Evolutionary conservation across 1,140 invertebrate genomes (phyloP).

Genomic region (Teleogryllus occipitalis): DNA sequence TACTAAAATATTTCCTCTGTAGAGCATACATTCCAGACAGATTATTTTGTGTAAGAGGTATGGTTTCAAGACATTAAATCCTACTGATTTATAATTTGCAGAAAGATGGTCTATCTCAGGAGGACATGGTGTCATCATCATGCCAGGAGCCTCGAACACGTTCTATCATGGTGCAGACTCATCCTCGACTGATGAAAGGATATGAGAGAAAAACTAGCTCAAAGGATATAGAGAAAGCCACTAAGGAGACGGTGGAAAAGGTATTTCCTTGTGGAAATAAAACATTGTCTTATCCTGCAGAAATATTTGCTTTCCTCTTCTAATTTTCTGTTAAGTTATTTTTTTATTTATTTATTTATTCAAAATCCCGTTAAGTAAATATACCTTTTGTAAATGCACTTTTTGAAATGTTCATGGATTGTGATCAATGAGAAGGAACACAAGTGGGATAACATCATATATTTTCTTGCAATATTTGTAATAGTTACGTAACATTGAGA

Average conservation of each 20-base stretch:
- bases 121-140: constrained; percentile 52
- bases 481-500: too few relatives aligned
- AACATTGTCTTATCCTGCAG: neutral
- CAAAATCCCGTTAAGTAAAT: too few relatives aligned
- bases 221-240: constrained; percentile 5
- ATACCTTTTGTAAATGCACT: too few relatives aligned
- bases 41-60: neutral
- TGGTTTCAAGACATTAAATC: too few relatives aligned
- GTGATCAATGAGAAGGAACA: too few relatives aligned
- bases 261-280: constrained; percentile 27
- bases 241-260: constrained; percentile 33
- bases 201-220: neutral
- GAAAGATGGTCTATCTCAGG: constrained; percentile 42
- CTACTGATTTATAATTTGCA: neutral
- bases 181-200: constrained; percentile 15
- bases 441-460: too few relatives aligned
- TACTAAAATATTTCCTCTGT: neutral
- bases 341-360: too few relatives aligned
- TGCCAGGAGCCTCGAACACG: constrained; percentile 40
- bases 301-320: too few relatives aligned
- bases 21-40: neutral
- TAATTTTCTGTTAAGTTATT: too few relatives aligned
- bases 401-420: too few relatives aligned
- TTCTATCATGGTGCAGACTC: constrained; percentile 41
- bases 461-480: too few relatives aligned